Conservation (phyloP, 2,888 invertebrate genomes). For the Deilephila elpenor region DNA sequence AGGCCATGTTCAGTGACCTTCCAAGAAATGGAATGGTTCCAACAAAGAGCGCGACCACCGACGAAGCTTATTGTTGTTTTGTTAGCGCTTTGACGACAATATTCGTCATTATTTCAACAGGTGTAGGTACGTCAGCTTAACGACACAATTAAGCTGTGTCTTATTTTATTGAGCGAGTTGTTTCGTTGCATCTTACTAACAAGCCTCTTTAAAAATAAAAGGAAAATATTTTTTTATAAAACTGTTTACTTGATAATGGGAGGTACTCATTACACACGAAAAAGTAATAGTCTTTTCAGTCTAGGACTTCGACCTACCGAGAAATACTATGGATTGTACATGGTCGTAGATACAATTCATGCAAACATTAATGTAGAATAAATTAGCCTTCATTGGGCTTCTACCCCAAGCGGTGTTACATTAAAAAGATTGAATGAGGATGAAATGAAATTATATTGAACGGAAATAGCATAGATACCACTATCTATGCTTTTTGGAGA, state of each 20-base stretch:
- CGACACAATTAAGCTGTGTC: constrained; percentile 55
- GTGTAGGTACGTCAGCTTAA: constrained; percentile 51
- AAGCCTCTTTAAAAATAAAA: constrained; percentile 1
- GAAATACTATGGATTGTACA: no score
- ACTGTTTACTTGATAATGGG: background rate
- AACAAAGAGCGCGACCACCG: constrained; percentile 75
- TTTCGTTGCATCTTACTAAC: background rate
- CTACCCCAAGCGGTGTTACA: no score
- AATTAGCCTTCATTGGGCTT: no score
- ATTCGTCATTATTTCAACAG: constrained; percentile 54
- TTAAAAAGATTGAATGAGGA: no score
- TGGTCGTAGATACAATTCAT: no score
- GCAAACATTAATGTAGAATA: no score
- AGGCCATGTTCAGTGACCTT: constrained; percentile 70
- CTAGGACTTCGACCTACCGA: no score
- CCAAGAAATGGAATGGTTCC: constrained; percentile 69
- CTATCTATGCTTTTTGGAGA: no score
- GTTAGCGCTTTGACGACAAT: constrained; percentile 63
- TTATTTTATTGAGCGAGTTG: constrained; percentile 31
- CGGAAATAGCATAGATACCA: no score
- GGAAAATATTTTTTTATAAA: background rate
- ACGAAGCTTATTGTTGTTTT: constrained; percentile 67
- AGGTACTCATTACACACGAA: background rate
- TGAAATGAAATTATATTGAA: no score
- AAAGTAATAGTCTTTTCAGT: no score